Base-by-base conservation (phyloP, 2,797 vertebrate genomes). In the Periophthalmus magnuspinnatus region DNA sequence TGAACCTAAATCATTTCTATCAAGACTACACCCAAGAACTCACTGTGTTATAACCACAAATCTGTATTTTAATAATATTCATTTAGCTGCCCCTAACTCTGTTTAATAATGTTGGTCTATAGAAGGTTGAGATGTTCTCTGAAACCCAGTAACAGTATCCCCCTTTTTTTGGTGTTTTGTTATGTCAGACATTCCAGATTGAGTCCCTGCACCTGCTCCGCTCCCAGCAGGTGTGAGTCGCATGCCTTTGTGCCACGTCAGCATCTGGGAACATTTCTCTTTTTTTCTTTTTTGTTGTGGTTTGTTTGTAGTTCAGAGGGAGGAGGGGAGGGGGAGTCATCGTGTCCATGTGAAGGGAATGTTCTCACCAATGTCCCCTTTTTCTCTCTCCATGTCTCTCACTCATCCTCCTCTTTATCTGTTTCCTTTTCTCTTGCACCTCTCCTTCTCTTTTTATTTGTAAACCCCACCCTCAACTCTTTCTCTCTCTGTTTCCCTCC, bases 291-390 rank as follows among this genome's bases (percentile, higher is more conserved):
- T 17, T 36, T 88, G 81, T 81, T 90, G 81, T 87, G 77, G 81
- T 86, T 83, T 87, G 86, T 88, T 89, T 88, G 84, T 77, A 57
- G 76, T 84, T 72, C 56, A 67, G 79, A 14, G 41, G 45, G 71
- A 33, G 2, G 57, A 52, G 67, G 1, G 64, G 50, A 16, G 60
- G 68, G 69, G 47, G 47, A 52, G 54, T 13, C 14, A 61, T 41
- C 3, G 6, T 33, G 57, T 71, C 50, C 70, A 5, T 65, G 70
- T 52, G 48, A 50, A 21, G 65, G 67, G 69, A 70, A 74, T 60
- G 7, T 72, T 69, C 66, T 90, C 55, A 88, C 71, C 73, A 65
- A 78, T 75, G 67, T 86, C 59, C n/a, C 11, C n/a, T 21, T 19
- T 81, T 73, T 86, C 64, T 83, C 68, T 71, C 76, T 60, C 88